A percentile compares a stretch with the other conserved stretches of the same genome.
Conservation (phyloP, 2,888 invertebrate genomes). For the Philereme transversata region DNA sequence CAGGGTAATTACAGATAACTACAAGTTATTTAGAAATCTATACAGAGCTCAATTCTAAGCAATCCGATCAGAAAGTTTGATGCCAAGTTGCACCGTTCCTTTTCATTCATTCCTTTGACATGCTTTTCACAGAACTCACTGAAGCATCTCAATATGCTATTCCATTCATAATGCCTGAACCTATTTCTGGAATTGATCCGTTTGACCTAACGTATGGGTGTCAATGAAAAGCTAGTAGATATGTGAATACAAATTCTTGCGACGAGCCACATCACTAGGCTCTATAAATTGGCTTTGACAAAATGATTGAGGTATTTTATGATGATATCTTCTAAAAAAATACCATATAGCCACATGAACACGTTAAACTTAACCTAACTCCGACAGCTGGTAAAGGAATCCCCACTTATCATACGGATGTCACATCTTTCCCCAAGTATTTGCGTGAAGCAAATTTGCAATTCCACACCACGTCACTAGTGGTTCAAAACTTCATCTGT, state of each 20-base stretch:
- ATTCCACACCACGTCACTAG: constrained; percentile 5
- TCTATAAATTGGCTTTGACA: constrained; percentile 2
- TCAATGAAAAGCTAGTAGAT: not conserved
- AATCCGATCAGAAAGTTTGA: not conserved
- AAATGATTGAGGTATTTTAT: too few species aligned
- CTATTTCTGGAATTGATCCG: constrained; percentile 3
- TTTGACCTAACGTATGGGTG: constrained; percentile 2
- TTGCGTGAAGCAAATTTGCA: not conserved
- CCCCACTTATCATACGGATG: too few species aligned
- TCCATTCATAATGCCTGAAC: constrained; percentile 8
- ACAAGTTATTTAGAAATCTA: too few species aligned
- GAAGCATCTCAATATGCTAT: constrained; percentile 5
- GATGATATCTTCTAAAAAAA: not conserved
- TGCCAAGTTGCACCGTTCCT: not conserved
- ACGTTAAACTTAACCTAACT: too few species aligned
- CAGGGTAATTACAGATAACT: too few species aligned
- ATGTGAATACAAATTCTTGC: constrained; percentile 2
- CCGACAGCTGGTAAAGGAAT: too few species aligned
- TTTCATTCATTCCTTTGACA: constrained; percentile 17
- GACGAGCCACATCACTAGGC: constrained; percentile 1
- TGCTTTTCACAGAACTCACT: not conserved
- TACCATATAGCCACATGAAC: not conserved
- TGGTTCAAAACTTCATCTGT: constrained; percentile 10
- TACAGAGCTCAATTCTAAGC: too few species aligned
- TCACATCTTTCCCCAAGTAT: not conserved